Evolutionary conservation across 2,113 vertebrate species (phyloP).

Genomic region (Burhinus oedicnemus): DNA sequence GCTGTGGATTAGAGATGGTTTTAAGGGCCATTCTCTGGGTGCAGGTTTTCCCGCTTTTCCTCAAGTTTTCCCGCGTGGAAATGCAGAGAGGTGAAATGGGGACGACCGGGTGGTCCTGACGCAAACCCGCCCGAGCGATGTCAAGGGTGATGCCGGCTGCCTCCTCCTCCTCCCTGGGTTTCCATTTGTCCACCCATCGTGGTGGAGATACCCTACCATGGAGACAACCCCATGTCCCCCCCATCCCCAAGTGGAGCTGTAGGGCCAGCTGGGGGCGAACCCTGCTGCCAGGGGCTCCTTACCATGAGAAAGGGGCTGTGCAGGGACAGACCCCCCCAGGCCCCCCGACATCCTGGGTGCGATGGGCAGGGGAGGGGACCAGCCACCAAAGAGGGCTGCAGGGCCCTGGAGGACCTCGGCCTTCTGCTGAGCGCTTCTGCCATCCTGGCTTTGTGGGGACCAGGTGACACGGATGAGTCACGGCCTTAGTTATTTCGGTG

Average conservation of each 20-base stretch:
- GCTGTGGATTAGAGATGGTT: not conserved
- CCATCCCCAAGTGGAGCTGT: not conserved
- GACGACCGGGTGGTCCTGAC: not conserved
- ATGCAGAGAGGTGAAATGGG: not conserved
- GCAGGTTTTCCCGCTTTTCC: not conserved
- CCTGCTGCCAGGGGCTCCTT: conserved; percentile 22
- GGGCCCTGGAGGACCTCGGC: not conserved
- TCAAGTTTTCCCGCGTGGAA: conserved; percentile 19
- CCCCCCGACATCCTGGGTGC: not conserved
- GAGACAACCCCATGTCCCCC: not conserved
- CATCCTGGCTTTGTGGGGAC: not conserved
- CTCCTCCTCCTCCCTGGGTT: not conserved
- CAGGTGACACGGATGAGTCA: not conserved
- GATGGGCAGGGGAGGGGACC: not conserved
- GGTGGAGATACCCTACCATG: not conserved
- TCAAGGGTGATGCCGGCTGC: not conserved
- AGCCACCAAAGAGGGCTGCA: not conserved
- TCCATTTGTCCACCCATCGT: not conserved
- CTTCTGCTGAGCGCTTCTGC: not conserved
- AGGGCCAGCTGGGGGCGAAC: not conserved
- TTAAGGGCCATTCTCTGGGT: not conserved
- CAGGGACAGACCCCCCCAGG: not conserved
- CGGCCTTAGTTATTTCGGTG: not conserved
- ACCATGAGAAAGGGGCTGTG: conserved; percentile 19
- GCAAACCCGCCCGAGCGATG: not conserved